Evolutionary conservation across 2,113 vertebrate species (phyloP).

Genomic region (Corvus moneduloides): DNA sequence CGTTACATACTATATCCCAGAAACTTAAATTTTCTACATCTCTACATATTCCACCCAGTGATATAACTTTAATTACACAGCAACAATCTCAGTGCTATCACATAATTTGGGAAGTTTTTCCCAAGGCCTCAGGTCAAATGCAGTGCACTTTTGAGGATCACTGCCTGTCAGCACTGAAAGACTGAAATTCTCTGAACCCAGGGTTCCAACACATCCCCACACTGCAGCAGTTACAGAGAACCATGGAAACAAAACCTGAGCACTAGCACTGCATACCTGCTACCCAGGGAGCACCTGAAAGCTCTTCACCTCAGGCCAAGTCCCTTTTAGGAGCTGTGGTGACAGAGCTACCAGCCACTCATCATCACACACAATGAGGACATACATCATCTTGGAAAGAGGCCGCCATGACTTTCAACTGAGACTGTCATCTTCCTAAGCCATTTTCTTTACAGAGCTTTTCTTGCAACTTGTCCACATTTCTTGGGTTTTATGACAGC

Average conservation of each 20-base stretch:
- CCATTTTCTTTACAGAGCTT: background rate
- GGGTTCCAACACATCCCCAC: no score
- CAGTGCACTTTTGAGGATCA: no score
- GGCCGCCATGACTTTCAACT: background rate
- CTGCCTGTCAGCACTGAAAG: no score
- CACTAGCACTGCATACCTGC: background rate
- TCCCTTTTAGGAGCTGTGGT: background rate
- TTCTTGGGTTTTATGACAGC: background rate
- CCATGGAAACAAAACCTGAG: background rate
- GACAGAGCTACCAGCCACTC: background rate
- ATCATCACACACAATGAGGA: background rate
- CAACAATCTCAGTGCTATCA: no score
- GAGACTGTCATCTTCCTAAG: background rate
- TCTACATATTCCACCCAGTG: no score
- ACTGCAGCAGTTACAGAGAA: background rate
- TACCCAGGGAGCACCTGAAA: background rate
- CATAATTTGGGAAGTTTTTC: no score
- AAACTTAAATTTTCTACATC: no score
- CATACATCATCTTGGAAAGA: background rate
- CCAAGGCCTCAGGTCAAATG: no score
- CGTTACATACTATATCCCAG: no score
- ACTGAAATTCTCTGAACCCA: no score
- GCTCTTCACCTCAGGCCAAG: background rate
- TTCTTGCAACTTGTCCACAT: background rate
- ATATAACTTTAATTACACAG: no score